A percentile compares a stretch with the other conserved stretches of the same genome.
These are phyloP conservation scores for Parapsyche elsis DNA, from an alignment of 1,140 invertebrate species.

Conservation along the genomic window DNA sequence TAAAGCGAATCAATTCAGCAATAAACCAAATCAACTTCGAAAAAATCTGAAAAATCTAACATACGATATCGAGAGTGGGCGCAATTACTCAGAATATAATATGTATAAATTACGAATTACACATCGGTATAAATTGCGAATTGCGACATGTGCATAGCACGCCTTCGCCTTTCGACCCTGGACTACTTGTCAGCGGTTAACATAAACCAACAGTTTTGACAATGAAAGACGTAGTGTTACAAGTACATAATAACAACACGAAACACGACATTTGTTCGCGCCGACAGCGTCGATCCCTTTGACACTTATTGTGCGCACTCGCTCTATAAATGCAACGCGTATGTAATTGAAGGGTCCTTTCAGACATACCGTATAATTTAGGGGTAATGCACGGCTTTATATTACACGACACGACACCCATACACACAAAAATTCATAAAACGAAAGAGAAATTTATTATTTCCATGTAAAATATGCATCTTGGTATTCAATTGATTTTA, in stretches of 20 bases:
- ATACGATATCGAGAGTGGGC: too few species aligned
- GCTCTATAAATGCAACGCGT: not conserved
- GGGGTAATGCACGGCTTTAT: slow-evolving; percentile 25
- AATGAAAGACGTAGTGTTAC: slow-evolving; percentile 10
- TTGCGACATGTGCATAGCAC: slow-evolving; percentile 50
- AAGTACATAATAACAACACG: slow-evolving; percentile 31
- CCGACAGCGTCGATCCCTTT: slow-evolving; percentile 17
- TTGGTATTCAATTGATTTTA: too few species aligned
- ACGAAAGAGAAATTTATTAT: too few species aligned
- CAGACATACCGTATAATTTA: not conserved
- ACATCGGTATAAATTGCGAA: slow-evolving; percentile 43
- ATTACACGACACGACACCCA: not conserved
- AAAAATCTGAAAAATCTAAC: too few species aligned
- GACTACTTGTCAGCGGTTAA: slow-evolving; percentile 46
- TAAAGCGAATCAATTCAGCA: too few species aligned
- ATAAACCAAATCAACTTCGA: too few species aligned
- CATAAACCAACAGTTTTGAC: not conserved
- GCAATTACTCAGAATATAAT: too few species aligned
- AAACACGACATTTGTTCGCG: slow-evolving; percentile 26
- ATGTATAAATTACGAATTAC: too few species aligned
- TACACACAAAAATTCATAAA: too few species aligned
- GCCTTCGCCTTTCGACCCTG: slow-evolving; percentile 44
- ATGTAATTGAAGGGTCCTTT: slow-evolving; percentile 38
- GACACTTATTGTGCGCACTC: slow-evolving; percentile 29
- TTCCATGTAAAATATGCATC: too few species aligned